Evolutionary conservation across 1,140 invertebrate genomes (phyloP).

Genomic region (Penaeus vannamei): DNA sequence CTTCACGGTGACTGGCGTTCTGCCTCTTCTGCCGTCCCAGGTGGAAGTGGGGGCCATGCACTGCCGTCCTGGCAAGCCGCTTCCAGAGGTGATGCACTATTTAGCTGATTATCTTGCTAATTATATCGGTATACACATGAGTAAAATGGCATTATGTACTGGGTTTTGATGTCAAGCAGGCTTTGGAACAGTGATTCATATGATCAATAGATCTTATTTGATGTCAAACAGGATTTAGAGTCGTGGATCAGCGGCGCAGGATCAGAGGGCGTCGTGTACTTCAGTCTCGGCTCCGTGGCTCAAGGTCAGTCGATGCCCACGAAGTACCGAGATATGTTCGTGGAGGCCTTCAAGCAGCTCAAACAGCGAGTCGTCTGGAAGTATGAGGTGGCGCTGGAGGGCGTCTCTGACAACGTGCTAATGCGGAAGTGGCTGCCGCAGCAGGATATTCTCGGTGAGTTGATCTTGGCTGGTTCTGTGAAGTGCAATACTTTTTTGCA

Average conservation of each 20-base stretch:
- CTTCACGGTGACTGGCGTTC: not conserved
- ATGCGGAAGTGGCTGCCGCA: constrained; percentile 53
- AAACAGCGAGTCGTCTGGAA: constrained; percentile 66
- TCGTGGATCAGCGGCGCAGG: constrained; percentile 51
- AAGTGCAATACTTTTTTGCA: too few relatives aligned
- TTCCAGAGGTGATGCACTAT: constrained; percentile 2
- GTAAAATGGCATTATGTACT: not conserved
- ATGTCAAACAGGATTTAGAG: constrained; percentile 35
- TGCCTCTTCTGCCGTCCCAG: constrained; percentile 50
- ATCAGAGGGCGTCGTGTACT: constrained; percentile 45
- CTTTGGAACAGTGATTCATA: not conserved
- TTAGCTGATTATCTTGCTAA: too few relatives aligned
- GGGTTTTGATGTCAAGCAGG: not conserved
- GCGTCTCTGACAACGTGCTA: constrained; percentile 51
- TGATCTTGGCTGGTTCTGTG: too few relatives aligned
- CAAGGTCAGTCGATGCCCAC: constrained; percentile 21
- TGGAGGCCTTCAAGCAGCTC: constrained; percentile 56
- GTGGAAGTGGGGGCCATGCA: constrained; percentile 51
- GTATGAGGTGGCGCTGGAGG: constrained; percentile 54
- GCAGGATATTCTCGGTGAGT: constrained; percentile 55
- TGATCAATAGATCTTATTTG: too few relatives aligned
- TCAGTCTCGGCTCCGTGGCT: constrained; percentile 44
- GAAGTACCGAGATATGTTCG: constrained; percentile 35
- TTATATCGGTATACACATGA: too few relatives aligned
- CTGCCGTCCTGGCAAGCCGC: constrained; percentile 36